Percentiles rank a stretch among this genome's conserved stretches.
phyloP scores from a whole-genome alignment of 2,888 invertebrate species.

The Drosophila formosana region DNA sequence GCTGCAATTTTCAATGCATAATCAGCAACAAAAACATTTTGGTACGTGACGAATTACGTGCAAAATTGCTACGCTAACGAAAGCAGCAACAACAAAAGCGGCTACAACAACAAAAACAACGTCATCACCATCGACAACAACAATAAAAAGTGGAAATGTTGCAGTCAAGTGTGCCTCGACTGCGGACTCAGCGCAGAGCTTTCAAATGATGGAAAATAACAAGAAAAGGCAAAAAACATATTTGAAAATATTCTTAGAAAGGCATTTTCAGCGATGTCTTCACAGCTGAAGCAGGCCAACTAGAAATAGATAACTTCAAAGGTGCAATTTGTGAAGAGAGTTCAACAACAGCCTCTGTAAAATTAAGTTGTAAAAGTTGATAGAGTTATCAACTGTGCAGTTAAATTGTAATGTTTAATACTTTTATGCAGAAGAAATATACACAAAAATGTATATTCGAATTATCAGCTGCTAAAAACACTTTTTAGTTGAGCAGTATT shows the following conservation, averaged over 20 bases:
- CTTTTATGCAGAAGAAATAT: too few species aligned
- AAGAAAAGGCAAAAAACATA: not conserved
- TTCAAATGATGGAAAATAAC: not conserved
- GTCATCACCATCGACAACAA: slow-evolving; percentile 14
- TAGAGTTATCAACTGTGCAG: too few species aligned
- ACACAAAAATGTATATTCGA: too few species aligned
- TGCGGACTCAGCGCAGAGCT: slow-evolving; percentile 4
- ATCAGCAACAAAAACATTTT: slow-evolving; percentile 68
- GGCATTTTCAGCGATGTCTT: not conserved
- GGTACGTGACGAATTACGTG: slow-evolving; percentile 79
- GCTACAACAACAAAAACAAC: slow-evolving; percentile 29
- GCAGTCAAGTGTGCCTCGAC: slow-evolving; percentile 43
- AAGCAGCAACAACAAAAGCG: slow-evolving; percentile 27
- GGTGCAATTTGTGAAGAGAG: too few species aligned
- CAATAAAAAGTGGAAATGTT: slow-evolving; percentile 16
- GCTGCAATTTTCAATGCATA: slow-evolving; percentile 75
- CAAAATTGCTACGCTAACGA: slow-evolving; percentile 62
- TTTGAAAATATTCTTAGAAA: slow-evolving; percentile 4
- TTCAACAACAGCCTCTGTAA: too few species aligned
- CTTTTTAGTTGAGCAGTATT: too few species aligned
- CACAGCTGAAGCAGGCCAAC: not conserved
- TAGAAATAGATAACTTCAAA: not conserved
- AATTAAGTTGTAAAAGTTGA: too few species aligned
- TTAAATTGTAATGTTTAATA: too few species aligned
- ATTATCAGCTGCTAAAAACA: too few species aligned